Conservation (phyloP, 2,797 vertebrate genomes). For the Rhinoraja longicauda region DNA sequence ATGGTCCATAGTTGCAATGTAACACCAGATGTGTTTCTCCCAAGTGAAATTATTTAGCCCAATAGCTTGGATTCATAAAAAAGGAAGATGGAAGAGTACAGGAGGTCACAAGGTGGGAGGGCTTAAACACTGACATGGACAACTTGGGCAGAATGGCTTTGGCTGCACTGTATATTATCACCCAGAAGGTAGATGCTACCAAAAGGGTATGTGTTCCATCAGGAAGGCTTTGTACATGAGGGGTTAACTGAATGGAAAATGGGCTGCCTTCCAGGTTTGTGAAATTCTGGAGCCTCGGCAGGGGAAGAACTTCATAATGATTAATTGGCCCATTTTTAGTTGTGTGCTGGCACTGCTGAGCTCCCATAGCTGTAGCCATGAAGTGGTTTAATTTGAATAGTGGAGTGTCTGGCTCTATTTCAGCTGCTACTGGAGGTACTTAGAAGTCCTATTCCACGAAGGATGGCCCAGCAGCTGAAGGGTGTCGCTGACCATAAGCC, state of each 20-base stretch:
- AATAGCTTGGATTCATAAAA: background rate
- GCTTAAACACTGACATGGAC: background rate
- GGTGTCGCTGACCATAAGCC: background rate
- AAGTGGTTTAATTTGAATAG: background rate
- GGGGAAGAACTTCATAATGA: slow-evolving; percentile 1
- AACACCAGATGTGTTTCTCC: background rate
- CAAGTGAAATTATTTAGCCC: background rate
- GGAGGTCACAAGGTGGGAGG: background rate
- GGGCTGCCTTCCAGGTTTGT: background rate
- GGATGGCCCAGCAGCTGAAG: background rate
- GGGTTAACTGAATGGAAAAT: slow-evolving; percentile 25
- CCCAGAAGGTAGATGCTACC: background rate
- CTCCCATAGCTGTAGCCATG: slow-evolving; percentile 10
- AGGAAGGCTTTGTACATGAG: background rate
- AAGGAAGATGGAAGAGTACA: background rate
- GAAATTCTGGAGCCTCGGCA: background rate
- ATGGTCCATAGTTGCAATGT: background rate
- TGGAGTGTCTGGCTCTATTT: background rate
- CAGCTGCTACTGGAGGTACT: background rate
- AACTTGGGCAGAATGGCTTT: background rate
- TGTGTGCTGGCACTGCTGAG: slow-evolving; percentile 17
- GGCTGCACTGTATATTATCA: background rate
- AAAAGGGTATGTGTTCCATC: background rate
- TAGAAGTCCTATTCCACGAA: background rate
- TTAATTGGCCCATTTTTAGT: slow-evolving; percentile 32